Base-by-base conservation (phyloP, 1,140 invertebrate genomes). In the Onthophagus taurus region DNA sequence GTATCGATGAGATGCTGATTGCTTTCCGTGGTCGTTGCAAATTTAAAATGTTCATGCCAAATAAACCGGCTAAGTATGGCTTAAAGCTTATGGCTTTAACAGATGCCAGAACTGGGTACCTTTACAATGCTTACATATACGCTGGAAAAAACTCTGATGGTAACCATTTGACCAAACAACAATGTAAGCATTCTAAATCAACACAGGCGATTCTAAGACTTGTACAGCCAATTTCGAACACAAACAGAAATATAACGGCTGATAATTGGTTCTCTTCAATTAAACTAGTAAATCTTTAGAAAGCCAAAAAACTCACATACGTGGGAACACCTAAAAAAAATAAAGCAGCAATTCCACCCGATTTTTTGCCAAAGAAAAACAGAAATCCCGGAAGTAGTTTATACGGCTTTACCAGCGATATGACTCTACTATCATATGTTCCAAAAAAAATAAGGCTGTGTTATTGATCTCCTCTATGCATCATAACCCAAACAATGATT, bases 21-120 rank as follows among this genome's bases (percentile, higher is more conserved):
- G 42, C 50, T 17, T 71, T 69, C 53, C 43, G 63, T 29, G 67
- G 66, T 8, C 23, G 58, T 9, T 66, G 63, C 42, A 45, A 44
- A 30, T 67, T 70, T 38, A 46, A 55, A 19, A 60, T 66, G 48
- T 71, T 68, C 46, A 70, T 72, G 37, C 65, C 68, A 39, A 52
- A 54, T 5, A 72, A 69, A 56, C 63, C 65, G 0, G 53, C 47
- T 17, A 66, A 64, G 43, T 72, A 69, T 51, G 70, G 69, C 1
- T 50, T 72, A 19, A 70, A 71, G 59, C 54, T 68, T 31, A 30
- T 57, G 20, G 50, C 47, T 31, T 46, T 64, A 13, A 55, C 51
- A 12, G 59, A 67, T 50, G 53, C 57, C 16, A 30, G 20, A 34
- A 59, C 50, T 8, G 53, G 54, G 20, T 66, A 67, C n/a, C 42